phyloP scores from a whole-genome alignment of 2,888 invertebrate species.

The Hypolimnas misippus region DNA sequence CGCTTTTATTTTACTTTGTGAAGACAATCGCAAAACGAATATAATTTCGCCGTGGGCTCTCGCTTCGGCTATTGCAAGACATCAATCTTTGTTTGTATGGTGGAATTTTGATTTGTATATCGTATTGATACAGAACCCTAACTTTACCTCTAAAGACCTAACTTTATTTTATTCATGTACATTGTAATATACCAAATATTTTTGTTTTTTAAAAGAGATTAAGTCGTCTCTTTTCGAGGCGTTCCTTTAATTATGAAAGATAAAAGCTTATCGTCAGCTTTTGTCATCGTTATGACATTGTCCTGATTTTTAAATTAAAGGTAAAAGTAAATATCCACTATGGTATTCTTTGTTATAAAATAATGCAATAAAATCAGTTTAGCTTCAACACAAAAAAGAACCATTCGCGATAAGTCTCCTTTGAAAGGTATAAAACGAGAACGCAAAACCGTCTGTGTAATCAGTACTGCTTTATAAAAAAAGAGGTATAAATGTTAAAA shows the following conservation, averaged over 20 bases:
- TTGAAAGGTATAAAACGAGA: conserved; percentile 6
- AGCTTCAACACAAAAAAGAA: not conserved
- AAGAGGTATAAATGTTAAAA: conserved; percentile 21
- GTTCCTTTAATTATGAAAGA: too few species aligned
- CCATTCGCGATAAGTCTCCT: conserved; percentile 4
- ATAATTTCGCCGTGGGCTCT: not conserved
- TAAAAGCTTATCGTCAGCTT: too few species aligned
- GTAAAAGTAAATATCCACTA: not conserved
- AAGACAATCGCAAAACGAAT: conserved; percentile 8
- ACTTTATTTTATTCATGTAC: too few species aligned
- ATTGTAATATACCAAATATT: too few species aligned
- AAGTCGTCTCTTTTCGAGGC: not conserved
- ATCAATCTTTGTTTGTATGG: not conserved
- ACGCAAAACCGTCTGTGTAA: conserved; percentile 13
- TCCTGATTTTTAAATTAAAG: not conserved
- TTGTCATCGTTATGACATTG: too few species aligned
- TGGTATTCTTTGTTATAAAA: not conserved
- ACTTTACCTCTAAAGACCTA: not conserved
- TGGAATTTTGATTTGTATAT: not conserved
- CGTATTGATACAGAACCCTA: not conserved
- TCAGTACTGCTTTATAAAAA: conserved; percentile 21
- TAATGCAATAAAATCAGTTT: not conserved
- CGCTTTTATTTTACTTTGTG: conserved; percentile 16
- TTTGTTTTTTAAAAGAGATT: not conserved
- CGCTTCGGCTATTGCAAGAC: not conserved